phyloP scores from a whole-genome alignment of 2,888 invertebrate species.

The Linyphia triangularis region DNA sequence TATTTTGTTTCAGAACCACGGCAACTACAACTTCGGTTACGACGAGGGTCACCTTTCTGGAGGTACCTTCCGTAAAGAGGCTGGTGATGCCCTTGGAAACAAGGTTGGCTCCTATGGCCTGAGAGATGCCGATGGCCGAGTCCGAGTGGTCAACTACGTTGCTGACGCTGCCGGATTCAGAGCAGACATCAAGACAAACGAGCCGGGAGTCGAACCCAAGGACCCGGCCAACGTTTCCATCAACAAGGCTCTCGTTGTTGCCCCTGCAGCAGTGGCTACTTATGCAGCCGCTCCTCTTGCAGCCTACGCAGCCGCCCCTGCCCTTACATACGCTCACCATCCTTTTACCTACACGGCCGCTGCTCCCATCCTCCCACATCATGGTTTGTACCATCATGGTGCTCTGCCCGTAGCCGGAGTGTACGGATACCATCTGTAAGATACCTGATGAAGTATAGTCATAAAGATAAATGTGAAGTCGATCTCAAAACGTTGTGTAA shows the following conservation, averaged over 20 bases:
- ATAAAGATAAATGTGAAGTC: too few species aligned
- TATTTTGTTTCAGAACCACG: conserved; percentile 62
- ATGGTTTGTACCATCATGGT: too few species aligned
- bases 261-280: conserved; percentile 5
- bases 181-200: conserved; percentile 76
- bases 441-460: too few species aligned
- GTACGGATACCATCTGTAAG: too few species aligned
- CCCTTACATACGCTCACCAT: not conserved
- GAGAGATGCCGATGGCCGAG: conserved; percentile 75
- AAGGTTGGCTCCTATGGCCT: conserved; percentile 76
- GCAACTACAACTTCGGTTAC: conserved; percentile 77
- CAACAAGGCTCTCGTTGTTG: conserved; percentile 70
- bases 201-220: conserved; percentile 76
- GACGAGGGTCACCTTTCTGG: conserved; percentile 76
- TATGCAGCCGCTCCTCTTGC: not conserved
- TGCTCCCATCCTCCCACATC: too few species aligned
- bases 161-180: conserved; percentile 76
- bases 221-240: conserved; percentile 73
- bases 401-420: too few species aligned
- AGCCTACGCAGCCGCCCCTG: not conserved
- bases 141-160: conserved; percentile 77
- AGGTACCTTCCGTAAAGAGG: conserved; percentile 76
- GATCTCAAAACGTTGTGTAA: too few species aligned
- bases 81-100: conserved; percentile 72
- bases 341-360: too few species aligned